Conservation (phyloP, 2,888 invertebrate genomes). For the Sialis lutaria region DNA sequence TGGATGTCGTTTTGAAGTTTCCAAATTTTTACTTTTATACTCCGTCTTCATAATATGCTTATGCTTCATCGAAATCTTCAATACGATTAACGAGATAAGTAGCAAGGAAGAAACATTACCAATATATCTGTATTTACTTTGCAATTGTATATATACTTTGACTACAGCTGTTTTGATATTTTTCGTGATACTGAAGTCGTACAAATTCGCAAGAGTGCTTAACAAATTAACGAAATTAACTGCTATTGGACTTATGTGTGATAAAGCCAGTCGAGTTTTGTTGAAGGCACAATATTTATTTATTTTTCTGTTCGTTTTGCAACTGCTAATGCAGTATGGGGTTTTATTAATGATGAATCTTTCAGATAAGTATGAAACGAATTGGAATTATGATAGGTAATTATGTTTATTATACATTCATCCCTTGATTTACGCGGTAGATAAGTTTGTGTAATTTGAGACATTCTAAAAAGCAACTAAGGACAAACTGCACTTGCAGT, state of each 20-base stretch:
- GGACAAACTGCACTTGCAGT: too few relatives aligned
- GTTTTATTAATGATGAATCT: constrained; percentile 15
- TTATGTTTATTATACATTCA: too few relatives aligned
- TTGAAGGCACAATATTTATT: constrained; percentile 15
- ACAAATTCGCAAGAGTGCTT: constrained; percentile 16
- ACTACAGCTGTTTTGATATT: constrained; percentile 12
- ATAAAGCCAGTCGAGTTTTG: constrained; percentile 14
- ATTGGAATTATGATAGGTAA: constrained; percentile 13
- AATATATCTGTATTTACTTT: not conserved
- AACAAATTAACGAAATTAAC: constrained; percentile 16
- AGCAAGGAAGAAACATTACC: not conserved
- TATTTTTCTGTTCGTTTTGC: constrained; percentile 10
- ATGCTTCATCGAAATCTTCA: constrained; percentile 13
- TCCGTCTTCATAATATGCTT: constrained; percentile 13
- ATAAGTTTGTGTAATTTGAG: too few relatives aligned
- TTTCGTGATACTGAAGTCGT: constrained; percentile 14
- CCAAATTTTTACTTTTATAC: constrained; percentile 17
- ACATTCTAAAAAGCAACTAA: too few relatives aligned
- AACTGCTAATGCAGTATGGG: constrained; percentile 12
- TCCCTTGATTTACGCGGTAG: too few relatives aligned
- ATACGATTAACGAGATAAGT: constrained; percentile 12
- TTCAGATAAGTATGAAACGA: constrained; percentile 14
- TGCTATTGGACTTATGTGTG: constrained; percentile 19
- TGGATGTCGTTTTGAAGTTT: constrained; percentile 17
- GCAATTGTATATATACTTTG: constrained; percentile 1